Conservation (phyloP, 2,113 vertebrate species). For the Cinclus cinclus region DNA sequence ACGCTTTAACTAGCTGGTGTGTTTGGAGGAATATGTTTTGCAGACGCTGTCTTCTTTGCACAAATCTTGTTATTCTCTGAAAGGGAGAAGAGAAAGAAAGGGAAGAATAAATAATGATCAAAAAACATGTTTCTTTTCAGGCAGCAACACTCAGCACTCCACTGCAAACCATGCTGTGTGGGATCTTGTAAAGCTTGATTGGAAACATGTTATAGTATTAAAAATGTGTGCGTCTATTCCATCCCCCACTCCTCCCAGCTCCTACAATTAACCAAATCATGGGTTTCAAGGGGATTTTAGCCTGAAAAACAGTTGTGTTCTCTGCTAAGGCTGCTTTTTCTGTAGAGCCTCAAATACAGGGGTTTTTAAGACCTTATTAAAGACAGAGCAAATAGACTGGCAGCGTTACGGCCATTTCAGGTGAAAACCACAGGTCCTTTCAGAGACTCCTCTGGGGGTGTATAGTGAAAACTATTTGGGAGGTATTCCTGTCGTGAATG, state of each 20-base stretch:
- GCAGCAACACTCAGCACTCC: not conserved
- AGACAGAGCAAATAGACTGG: constrained; percentile 55
- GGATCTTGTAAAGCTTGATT: constrained; percentile 36
- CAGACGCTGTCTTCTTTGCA: not conserved
- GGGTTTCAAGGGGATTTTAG: constrained; percentile 37
- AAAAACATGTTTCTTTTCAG: constrained; percentile 3
- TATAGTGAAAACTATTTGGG: constrained; percentile 65
- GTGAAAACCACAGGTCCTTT: constrained; percentile 56
- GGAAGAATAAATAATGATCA: constrained; percentile 30
- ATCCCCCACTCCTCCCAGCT: not conserved
- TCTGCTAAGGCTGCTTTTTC: constrained; percentile 30
- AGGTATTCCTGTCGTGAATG: not conserved
- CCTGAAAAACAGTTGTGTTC: constrained; percentile 8
- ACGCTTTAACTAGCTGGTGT: constrained; percentile 20
- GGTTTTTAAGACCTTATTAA: constrained; percentile 61
- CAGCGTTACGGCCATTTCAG: constrained; percentile 15
- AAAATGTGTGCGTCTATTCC: not conserved
- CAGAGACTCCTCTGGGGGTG: constrained; percentile 31
- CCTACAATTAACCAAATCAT: constrained; percentile 20
- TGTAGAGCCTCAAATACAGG: constrained; percentile 7
- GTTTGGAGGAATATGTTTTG: constrained; percentile 35
- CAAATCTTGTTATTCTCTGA: constrained; percentile 19
- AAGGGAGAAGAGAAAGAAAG: constrained; percentile 25
- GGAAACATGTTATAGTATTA: constrained; percentile 35
- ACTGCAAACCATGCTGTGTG: not conserved